Evolutionary conservation across 2,113 vertebrate species (phyloP).

Genomic region (Platysteira castanea): DNA sequence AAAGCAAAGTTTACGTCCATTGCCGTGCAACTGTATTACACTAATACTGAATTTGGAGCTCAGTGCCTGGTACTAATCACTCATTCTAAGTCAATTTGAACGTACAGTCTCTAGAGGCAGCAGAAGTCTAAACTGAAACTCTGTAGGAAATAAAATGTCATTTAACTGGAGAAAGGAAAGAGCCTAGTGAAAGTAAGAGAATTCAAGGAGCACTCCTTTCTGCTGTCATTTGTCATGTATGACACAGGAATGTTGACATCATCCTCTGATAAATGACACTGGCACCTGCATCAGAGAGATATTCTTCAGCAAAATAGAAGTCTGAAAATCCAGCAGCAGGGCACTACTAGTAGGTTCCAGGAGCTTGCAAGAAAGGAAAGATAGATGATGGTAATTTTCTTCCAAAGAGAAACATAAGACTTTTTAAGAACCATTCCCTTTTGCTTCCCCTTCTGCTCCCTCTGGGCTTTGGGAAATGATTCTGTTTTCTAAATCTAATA

Average conservation of each 20-base stretch:
- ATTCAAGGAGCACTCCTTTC: slow-evolving; percentile 43
- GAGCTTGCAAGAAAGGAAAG: slow-evolving; percentile 58
- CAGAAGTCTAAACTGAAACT: slow-evolving; percentile 27
- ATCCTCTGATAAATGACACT: slow-evolving; percentile 64
- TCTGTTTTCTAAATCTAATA: slow-evolving; percentile 57
- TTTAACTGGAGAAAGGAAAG: slow-evolving; percentile 30
- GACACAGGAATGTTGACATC: slow-evolving; percentile 68
- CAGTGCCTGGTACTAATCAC: slow-evolving; percentile 2
- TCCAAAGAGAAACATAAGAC: slow-evolving; percentile 57
- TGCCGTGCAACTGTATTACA: neutral
- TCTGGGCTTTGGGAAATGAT: slow-evolving; percentile 56
- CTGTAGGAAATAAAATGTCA: slow-evolving; percentile 34
- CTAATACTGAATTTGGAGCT: neutral
- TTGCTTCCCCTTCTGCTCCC: slow-evolving; percentile 53
- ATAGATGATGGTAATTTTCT: slow-evolving; percentile 63
- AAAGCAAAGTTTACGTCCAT: neutral
- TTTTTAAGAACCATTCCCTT: slow-evolving; percentile 55
- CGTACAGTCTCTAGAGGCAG: neutral
- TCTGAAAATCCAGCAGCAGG: slow-evolving; percentile 61
- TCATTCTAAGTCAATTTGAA: slow-evolving; percentile 29
- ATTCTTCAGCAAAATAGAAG: slow-evolving; percentile 53
- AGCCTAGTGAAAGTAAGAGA: slow-evolving; percentile 24
- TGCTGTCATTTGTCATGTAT: slow-evolving; percentile 64
- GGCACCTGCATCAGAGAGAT: slow-evolving; percentile 58
- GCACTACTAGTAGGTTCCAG: slow-evolving; percentile 38